These are phyloP conservation scores for Neelides sp. DNA, from an alignment of 1,140 invertebrate species.

Conservation along the genomic window DNA sequence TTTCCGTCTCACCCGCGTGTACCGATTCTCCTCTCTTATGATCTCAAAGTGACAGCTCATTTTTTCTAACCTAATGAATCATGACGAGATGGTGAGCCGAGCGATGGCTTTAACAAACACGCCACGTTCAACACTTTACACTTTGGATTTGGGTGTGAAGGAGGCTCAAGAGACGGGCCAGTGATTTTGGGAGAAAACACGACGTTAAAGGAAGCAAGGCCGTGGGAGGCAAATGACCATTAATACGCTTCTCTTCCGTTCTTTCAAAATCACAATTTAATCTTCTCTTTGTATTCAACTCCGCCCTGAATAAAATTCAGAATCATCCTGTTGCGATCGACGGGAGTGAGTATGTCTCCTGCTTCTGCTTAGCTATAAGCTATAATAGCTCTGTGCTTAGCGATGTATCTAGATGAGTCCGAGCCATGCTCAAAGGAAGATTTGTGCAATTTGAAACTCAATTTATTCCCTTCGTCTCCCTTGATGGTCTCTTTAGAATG, in stretches of 20 bases:
- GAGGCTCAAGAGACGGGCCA: background rate
- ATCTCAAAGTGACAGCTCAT: constrained; percentile 24
- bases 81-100: constrained; percentile 6
- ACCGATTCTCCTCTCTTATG: background rate
- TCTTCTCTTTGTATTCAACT: background rate
- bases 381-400: background rate
- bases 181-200: background rate
- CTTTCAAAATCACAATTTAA: background rate
- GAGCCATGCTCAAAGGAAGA: constrained; percentile 8
- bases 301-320: background rate
- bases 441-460: constrained; percentile 25
- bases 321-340: background rate
- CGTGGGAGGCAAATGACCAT: constrained; percentile 17
- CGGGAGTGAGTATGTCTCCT: too few species aligned
- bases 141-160: background rate
- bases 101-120: background rate
- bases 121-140: background rate
- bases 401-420: background rate
- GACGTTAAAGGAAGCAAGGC: background rate
- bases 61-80: constrained; percentile 24
- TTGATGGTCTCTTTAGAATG: too few species aligned
- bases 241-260: constrained; percentile 11
- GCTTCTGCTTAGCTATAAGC: too few species aligned
- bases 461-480: too few species aligned
- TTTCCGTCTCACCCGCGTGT: constrained; percentile 8